Evolutionary conservation across 2,797 vertebrate genomes (phyloP).

Genomic region (Darevskia nairensis): DNA sequence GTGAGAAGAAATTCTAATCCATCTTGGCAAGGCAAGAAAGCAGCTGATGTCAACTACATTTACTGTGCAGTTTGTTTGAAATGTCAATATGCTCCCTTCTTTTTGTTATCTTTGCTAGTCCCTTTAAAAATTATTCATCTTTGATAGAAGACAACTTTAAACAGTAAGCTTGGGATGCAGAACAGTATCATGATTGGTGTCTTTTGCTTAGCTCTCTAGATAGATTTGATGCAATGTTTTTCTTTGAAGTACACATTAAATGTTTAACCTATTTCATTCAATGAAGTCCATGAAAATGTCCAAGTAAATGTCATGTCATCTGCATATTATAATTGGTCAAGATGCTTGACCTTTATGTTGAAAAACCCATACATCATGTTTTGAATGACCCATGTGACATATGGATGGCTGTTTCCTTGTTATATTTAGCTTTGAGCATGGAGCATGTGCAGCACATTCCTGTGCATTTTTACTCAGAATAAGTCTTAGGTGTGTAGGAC

Average conservation of each 20-base stretch:
- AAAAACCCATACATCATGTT: slow-evolving; percentile 6
- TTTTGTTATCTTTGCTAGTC: neutral
- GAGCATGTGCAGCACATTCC: neutral
- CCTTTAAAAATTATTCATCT: neutral
- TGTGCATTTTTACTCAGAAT: neutral
- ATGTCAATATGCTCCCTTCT: neutral
- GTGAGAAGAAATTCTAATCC: slow-evolving; percentile 12
- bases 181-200: neutral
- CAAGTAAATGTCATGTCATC: slow-evolving; percentile 19
- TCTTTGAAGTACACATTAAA: slow-evolving; percentile 21
- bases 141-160: slow-evolving; percentile 34
- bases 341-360: slow-evolving; percentile 3
- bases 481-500: neutral
- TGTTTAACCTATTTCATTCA: slow-evolving; percentile 18
- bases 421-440: neutral
- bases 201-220: slow-evolving; percentile 2
- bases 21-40: slow-evolving; percentile 15
- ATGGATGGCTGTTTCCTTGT: neutral
- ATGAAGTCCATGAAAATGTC: slow-evolving; percentile 49
- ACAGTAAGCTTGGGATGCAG: neutral
- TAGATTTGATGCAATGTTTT: slow-evolving; percentile 32
- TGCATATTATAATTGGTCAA: neutral
- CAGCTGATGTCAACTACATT: slow-evolving; percentile 3
- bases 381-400: neutral
- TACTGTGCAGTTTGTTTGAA: slow-evolving; percentile 3